phyloP scores from a whole-genome alignment of 2,888 invertebrate species.

The Cheilosia scutellata region DNA sequence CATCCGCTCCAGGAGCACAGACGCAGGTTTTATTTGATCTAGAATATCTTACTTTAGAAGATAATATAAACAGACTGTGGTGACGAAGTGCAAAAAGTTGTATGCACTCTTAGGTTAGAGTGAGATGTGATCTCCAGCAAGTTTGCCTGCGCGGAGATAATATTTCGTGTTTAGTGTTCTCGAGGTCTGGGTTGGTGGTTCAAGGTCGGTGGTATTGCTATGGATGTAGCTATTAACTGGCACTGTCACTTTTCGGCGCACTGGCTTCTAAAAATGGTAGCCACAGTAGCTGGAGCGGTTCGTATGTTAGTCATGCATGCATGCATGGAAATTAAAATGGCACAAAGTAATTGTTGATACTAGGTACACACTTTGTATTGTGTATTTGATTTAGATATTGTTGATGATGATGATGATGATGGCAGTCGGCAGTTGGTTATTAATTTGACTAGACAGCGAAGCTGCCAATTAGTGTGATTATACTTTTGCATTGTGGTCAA shows the following conservation, averaged over 20 bases:
- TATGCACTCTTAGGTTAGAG: constrained; percentile 43
- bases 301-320: constrained; percentile 72
- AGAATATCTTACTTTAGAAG: constrained; percentile 52
- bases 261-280: constrained; percentile 46
- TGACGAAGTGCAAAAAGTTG: constrained; percentile 65
- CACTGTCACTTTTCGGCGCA: constrained; percentile 27
- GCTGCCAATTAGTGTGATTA: constrained; percentile 67
- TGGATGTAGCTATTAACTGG: constrained; percentile 31
- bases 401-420: constrained; percentile 38
- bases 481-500: constrained; percentile 24
- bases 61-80: constrained; percentile 14
- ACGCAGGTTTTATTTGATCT: constrained; percentile 69
- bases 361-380: constrained; percentile 25
- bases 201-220: constrained; percentile 51
- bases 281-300: constrained; percentile 55
- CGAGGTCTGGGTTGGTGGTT: constrained; percentile 67
- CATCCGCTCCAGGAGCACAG: constrained; percentile 48
- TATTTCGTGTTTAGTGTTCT: constrained; percentile 47
- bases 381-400: constrained; percentile 23
- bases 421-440: constrained; percentile 46
- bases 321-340: constrained; percentile 65
- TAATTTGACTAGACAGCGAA: constrained; percentile 68
- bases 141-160: constrained; percentile 18
- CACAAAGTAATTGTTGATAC: constrained; percentile 57
- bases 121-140: constrained; percentile 23